A percentile compares a stretch with the other conserved stretches of the same genome.
phyloP scores from a whole-genome alignment of 2,797 vertebrate species.

The Acipenser oxyrinchus region DNA sequence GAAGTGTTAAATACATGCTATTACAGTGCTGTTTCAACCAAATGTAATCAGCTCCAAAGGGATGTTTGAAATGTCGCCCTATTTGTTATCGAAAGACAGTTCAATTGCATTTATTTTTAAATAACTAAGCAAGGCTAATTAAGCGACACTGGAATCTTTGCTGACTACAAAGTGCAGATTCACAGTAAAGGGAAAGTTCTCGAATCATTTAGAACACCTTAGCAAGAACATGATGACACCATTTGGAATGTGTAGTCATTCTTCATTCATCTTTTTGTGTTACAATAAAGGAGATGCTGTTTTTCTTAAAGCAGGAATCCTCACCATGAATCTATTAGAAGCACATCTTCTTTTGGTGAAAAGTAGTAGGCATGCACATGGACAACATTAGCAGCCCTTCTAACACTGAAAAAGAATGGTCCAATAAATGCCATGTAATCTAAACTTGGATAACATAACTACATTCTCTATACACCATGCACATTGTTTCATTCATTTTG shows the following conservation, averaged over 20 bases:
- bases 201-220: neutral
- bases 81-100: too few species aligned
- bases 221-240: neutral
- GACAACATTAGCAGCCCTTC: conserved; percentile 49
- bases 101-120: too few species aligned
- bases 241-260: neutral
- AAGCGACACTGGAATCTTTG: too few species aligned
- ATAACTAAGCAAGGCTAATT: too few species aligned
- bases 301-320: conserved; percentile 39
- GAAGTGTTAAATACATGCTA: too few species aligned
- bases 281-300: conserved; percentile 21
- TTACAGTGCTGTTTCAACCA: too few species aligned
- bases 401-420: conserved; percentile 43
- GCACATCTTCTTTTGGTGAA: conserved; percentile 43
- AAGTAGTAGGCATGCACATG: conserved; percentile 47
- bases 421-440: conserved; percentile 55
- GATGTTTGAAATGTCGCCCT: too few species aligned
- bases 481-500: too few species aligned
- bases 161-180: neutral
- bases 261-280: conserved; percentile 23
- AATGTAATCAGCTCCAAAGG: too few species aligned
- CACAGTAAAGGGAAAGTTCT: neutral
- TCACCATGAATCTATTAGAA: conserved; percentile 46
- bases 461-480: conserved; percentile 22
- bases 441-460: conserved; percentile 23